A percentile compares a stretch with the other conserved stretches of the same genome.
These are phyloP conservation scores for Aspidiotus rigidus DNA, from an alignment of 2,888 invertebrate species.

Conservation along the genomic window DNA sequence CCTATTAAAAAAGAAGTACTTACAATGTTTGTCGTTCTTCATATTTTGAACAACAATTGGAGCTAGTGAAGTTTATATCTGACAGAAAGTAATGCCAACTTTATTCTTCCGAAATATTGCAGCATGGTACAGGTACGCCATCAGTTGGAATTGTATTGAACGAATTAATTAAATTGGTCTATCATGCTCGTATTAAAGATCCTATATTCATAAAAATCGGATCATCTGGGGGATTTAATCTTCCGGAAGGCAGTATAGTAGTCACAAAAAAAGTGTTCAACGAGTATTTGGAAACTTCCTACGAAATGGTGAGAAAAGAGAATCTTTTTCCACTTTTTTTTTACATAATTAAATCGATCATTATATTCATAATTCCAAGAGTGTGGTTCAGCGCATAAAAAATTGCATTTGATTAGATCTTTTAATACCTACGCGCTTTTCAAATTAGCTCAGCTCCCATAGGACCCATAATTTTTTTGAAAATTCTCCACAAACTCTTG, in stretches of 20 bases:
- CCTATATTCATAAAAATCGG: conserved; percentile 86
- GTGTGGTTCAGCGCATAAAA: too few relatives aligned
- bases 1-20: neutral
- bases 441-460: too few relatives aligned
- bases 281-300: conserved; percentile 67
- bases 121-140: conserved; percentile 98
- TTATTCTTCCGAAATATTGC: conserved; percentile 40
- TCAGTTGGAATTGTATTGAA: conserved; percentile 91
- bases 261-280: conserved; percentile 88
- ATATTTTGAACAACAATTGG: neutral
- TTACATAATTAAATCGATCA: too few relatives aligned
- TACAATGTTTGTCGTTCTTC: neutral
- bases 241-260: conserved; percentile 87
- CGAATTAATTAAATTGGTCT: conserved; percentile 92
- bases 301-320: conserved; percentile 62
- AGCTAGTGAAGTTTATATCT: neutral
- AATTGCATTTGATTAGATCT: too few relatives aligned
- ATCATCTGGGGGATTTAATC: conserved; percentile 87
- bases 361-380: too few relatives aligned
- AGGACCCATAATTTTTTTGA: too few relatives aligned
- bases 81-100: conserved; percentile 38
- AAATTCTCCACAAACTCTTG: too few relatives aligned
- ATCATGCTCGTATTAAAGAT: conserved; percentile 76
- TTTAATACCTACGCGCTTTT: too few relatives aligned
- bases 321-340: too few relatives aligned